phyloP scores from a whole-genome alignment of 2,113 vertebrate species.

The Chionis minor region DNA sequence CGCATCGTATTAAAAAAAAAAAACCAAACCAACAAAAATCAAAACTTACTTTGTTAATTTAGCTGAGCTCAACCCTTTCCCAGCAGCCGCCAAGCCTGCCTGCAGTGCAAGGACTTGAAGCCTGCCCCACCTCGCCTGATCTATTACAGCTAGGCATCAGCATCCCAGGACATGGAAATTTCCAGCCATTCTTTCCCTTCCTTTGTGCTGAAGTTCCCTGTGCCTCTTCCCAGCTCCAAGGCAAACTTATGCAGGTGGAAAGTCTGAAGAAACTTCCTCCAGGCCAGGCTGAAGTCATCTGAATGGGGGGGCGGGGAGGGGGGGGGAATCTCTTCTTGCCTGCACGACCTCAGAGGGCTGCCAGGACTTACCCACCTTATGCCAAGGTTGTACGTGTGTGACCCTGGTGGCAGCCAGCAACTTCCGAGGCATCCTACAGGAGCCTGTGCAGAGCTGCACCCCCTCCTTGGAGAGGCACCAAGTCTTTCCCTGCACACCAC shows the following conservation, averaged over 20 bases:
- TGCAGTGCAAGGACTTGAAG: background rate
- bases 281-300: background rate
- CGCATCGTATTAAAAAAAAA: background rate
- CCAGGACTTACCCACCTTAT: background rate
- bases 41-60: background rate
- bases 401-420: background rate
- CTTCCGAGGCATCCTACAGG: background rate
- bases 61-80: background rate
- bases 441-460: background rate
- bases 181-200: conserved; percentile 26
- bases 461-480: background rate
- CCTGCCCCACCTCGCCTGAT: background rate
- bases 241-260: conserved; percentile 13
- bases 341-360: background rate
- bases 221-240: background rate
- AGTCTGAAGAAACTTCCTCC: conserved; percentile 47
- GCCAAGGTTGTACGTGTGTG: background rate
- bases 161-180: conserved; percentile 16
- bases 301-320: background rate
- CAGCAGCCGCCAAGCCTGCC: background rate
- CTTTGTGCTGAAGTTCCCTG: background rate
- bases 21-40: background rate
- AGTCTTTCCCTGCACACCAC: background rate
- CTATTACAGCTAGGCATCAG: background rate
- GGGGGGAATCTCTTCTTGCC: background rate